Percentiles rank a stretch among this genome's conserved stretches.
Conservation (phyloP, 2,888 invertebrate species). For the Mimachlamys varia region DNA sequence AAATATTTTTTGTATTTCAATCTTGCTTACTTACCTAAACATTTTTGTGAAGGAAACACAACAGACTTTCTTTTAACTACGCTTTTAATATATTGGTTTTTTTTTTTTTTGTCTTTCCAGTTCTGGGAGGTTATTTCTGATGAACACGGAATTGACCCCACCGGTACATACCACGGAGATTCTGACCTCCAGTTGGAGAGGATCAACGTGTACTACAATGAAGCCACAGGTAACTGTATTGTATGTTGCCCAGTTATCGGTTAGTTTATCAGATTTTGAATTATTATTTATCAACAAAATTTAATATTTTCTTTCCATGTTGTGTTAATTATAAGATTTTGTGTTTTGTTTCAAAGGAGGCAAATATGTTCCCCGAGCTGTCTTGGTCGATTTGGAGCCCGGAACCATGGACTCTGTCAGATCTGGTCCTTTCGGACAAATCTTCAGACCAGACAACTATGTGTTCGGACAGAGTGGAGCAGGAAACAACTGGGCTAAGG, state of each 20-base stretch:
- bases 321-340: too few relatives aligned
- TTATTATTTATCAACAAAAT: too few relatives aligned
- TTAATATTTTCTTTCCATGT: background rate
- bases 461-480: conserved; percentile 89
- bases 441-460: conserved; percentile 97
- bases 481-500: conserved; percentile 94
- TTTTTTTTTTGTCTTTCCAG: background rate
- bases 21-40: too few relatives aligned
- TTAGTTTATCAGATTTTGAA: too few relatives aligned
- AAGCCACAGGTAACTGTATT: conserved; percentile 18
- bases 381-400: conserved; percentile 96
- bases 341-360: conserved; percentile 81
- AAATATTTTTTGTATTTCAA: too few relatives aligned
- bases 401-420: conserved; percentile 98
- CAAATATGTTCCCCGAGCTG: conserved; percentile 96
- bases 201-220: conserved; percentile 21
- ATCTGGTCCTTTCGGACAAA: conserved; percentile 95
- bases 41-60: too few relatives aligned
- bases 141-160: too few relatives aligned
- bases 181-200: conserved; percentile 19
- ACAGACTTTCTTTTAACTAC: too few relatives aligned
- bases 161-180: too few relatives aligned
- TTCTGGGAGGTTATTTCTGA: too few relatives aligned
- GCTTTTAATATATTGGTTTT: too few relatives aligned
- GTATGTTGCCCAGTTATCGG: too few relatives aligned